Conservation (phyloP, 2,888 invertebrate genomes). For the Amiota communis region DNA sequence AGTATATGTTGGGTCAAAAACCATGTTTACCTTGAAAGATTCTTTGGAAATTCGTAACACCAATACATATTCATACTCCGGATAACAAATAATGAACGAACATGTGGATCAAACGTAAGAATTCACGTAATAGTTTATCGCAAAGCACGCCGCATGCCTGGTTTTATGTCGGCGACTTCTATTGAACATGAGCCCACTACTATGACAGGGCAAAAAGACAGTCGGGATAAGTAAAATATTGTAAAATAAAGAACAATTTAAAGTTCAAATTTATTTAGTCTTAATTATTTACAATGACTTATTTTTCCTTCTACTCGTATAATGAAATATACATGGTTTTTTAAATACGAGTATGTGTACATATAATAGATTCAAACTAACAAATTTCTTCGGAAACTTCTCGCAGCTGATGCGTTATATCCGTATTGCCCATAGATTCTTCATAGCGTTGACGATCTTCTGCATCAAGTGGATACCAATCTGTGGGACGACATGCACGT, state of each 20-base stretch:
- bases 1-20: conserved; percentile 81
- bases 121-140: conserved; percentile 57
- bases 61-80: conserved; percentile 78
- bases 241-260: background rate
- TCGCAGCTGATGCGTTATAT: conserved; percentile 66
- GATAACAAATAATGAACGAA: conserved; percentile 74
- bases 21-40: conserved; percentile 79
- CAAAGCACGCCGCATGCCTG: conserved; percentile 37
- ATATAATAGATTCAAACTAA: background rate
- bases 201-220: background rate
- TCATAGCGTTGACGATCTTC: conserved; percentile 66
- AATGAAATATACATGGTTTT: too few relatives aligned
- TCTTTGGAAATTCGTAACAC: conserved; percentile 83
- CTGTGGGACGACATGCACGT: conserved; percentile 64
- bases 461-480: conserved; percentile 70
- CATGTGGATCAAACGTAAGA: conserved; percentile 67
- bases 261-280: background rate
- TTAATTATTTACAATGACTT: background rate
- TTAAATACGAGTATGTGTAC: conserved; percentile 37
- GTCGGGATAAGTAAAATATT: background rate
- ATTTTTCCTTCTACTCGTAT: too few relatives aligned
- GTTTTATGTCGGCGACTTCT: conserved; percentile 56
- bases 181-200: background rate
- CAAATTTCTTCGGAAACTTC: conserved; percentile 56
- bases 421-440: conserved; percentile 61